Conservation (phyloP, 2,797 vertebrate genomes). For the Buphagus erythrorhynchus region DNA sequence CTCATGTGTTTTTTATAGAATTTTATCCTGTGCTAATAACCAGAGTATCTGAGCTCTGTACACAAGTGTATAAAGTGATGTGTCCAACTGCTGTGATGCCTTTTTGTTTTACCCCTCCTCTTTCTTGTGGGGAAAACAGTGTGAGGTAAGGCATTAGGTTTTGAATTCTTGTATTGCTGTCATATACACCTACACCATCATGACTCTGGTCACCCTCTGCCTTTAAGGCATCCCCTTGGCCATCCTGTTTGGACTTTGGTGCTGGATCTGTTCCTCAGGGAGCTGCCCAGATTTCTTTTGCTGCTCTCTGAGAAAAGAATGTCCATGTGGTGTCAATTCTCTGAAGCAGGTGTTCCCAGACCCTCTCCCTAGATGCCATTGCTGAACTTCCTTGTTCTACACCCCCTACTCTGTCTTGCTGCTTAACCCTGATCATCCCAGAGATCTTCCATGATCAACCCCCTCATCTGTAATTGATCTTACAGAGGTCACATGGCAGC, state of each 20-base stretch:
- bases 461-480: not conserved
- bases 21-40: conserved; percentile 13
- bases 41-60: not conserved
- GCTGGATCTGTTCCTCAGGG: not conserved
- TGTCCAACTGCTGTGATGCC: not conserved
- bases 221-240: not conserved
- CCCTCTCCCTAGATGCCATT: not conserved
- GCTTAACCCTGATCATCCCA: not conserved
- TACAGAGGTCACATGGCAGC: not conserved
- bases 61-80: not conserved
- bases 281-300: not conserved
- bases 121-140: not conserved
- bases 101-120: not conserved
- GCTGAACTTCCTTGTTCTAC: not conserved
- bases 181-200: not conserved
- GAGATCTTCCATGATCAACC: not conserved
- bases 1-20: not conserved
- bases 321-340: not conserved
- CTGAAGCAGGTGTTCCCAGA: not conserved
- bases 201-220: not conserved
- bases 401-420: not conserved
- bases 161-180: not conserved
- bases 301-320: not conserved
- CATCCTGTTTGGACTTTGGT: not conserved
- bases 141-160: not conserved